phyloP scores from a whole-genome alignment of 2,888 invertebrate species.

The Cheilosia vernalis region DNA sequence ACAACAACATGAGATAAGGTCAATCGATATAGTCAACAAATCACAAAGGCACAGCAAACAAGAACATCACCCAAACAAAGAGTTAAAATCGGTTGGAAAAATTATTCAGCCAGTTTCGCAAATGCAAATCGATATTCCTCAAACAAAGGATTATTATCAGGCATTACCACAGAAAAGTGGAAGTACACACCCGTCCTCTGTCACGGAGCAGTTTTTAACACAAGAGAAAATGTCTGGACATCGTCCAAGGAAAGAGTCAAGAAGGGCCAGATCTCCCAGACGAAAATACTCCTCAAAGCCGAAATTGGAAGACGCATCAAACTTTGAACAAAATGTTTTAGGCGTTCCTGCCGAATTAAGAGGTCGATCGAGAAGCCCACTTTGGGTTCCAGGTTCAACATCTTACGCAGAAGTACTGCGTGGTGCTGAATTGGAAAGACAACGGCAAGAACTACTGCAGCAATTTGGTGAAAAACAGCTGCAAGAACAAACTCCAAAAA shows the following conservation, averaged over 20 bases:
- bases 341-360: constrained; percentile 78
- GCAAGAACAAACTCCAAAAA: background rate
- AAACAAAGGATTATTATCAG: constrained; percentile 4
- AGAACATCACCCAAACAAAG: constrained; percentile 1
- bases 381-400: constrained; percentile 89
- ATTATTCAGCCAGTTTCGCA: background rate
- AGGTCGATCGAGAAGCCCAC: constrained; percentile 88
- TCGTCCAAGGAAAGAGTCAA: constrained; percentile 32
- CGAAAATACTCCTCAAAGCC: constrained; percentile 38
- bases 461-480: constrained; percentile 51
- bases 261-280: constrained; percentile 60
- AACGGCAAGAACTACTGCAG: constrained; percentile 70
- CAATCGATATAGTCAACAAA: background rate
- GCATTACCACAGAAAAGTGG: background rate
- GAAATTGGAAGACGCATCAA: constrained; percentile 14
- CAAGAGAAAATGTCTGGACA: constrained; percentile 35
- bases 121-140: constrained; percentile 5
- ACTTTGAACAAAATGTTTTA: constrained; percentile 31
- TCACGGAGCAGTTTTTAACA: constrained; percentile 30
- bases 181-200: background rate
- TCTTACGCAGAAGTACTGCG: constrained; percentile 92
- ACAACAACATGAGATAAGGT: background rate
- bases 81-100: background rate
- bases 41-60: constrained; percentile 5
- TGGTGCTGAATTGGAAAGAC: constrained; percentile 84